phyloP scores from a whole-genome alignment of 2,113 vertebrate genomes.

The Recurvirostra avosetta region DNA sequence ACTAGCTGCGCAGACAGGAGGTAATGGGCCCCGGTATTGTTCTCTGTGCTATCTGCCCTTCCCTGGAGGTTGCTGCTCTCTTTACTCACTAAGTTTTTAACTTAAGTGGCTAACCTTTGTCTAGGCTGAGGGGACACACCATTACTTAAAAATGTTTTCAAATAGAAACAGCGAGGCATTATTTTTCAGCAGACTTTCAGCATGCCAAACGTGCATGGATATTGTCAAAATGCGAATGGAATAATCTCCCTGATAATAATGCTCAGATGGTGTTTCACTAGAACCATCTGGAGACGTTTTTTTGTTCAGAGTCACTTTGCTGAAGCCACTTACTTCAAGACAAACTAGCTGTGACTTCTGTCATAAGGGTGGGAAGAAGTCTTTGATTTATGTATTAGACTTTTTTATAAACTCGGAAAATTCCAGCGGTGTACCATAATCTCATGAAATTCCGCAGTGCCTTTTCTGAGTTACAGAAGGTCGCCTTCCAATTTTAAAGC shows the following conservation, averaged over 20 bases:
- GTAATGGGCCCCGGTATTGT: not conserved
- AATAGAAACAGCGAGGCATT: not conserved
- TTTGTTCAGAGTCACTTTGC: slow-evolving; percentile 64
- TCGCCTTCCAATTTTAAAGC: slow-evolving; percentile 1
- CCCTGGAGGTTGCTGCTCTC: not conserved
- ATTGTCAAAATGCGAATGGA: slow-evolving; percentile 71
- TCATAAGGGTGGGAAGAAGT: slow-evolving; percentile 12
- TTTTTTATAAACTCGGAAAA: slow-evolving; percentile 45
- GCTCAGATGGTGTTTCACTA: slow-evolving; percentile 68
- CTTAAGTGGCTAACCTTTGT: not conserved
- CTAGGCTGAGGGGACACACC: not conserved
- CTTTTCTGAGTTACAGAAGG: slow-evolving; percentile 61
- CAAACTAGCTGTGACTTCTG: slow-evolving; percentile 78
- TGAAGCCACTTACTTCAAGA: slow-evolving; percentile 76
- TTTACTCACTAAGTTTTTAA: not conserved
- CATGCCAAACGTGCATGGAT: slow-evolving; percentile 30
- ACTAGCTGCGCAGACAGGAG: not conserved
- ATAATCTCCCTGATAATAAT: slow-evolving; percentile 58
- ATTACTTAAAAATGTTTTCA: not conserved
- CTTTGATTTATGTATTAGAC: slow-evolving; percentile 73
- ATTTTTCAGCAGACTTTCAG: slow-evolving; percentile 9
- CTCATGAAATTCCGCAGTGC: not conserved
- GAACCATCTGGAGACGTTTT: slow-evolving; percentile 76
- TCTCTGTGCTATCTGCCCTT: not conserved
- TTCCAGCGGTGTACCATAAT: slow-evolving; percentile 68